A percentile compares a stretch with the other conserved stretches of the same genome.
Evolutionary conservation across 2,113 vertebrate species (phyloP).

Genomic region (Prionailurus bengalensis): DNA sequence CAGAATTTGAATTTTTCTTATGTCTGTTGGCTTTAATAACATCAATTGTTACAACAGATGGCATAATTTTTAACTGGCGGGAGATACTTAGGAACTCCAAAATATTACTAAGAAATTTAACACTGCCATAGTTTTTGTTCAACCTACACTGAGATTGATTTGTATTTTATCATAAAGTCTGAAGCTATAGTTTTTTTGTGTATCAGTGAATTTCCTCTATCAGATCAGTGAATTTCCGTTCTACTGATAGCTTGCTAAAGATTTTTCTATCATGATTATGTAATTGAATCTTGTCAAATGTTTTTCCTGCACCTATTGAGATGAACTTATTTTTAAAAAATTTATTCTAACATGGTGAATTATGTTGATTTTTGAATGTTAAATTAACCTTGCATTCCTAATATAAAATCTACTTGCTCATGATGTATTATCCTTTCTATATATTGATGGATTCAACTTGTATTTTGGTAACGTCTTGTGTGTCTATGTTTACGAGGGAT

Average conservation of each 20-base stretch:
- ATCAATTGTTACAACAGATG: background rate
- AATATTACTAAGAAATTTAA: background rate
- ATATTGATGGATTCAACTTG: background rate
- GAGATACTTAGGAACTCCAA: background rate
- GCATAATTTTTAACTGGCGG: background rate
- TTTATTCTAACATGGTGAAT: background rate
- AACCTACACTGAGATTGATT: background rate
- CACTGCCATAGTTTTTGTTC: background rate
- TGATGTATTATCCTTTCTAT: background rate
- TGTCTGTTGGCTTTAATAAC: background rate
- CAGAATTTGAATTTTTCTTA: background rate
- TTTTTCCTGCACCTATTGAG: background rate
- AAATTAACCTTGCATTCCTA: background rate
- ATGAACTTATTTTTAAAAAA: background rate
- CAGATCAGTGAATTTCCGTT: background rate
- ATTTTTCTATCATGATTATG: background rate
- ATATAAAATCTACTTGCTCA: background rate
- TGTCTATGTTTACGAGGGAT: background rate
- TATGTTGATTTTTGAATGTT: background rate
- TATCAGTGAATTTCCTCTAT: background rate
- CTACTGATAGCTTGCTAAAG: background rate
- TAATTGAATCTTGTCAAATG: background rate
- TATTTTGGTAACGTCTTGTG: background rate
- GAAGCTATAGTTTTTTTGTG: background rate
- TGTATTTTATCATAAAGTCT: background rate